Evolutionary conservation across 1,140 invertebrate species (phyloP).

Genomic region (Marisa cornuarietis): DNA sequence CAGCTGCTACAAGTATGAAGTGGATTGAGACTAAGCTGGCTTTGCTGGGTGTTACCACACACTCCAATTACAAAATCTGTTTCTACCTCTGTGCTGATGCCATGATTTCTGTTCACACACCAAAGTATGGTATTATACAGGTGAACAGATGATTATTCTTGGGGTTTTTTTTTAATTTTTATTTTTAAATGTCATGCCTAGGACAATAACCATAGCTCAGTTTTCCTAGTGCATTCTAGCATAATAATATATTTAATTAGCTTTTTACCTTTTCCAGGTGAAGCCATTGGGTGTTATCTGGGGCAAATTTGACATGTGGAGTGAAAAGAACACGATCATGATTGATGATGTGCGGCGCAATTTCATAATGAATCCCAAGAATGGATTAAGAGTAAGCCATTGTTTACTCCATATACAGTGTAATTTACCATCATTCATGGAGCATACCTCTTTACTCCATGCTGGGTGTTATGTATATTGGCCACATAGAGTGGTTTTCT

Average conservation of each 20-base stretch:
- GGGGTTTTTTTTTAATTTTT: too few species aligned
- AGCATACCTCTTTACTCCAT: not conserved
- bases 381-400: slow-evolving; percentile 75
- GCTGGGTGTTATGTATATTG: not conserved
- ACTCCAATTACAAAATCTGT: slow-evolving; percentile 90
- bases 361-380: slow-evolving; percentile 97
- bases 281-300: slow-evolving; percentile 97
- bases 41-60: slow-evolving; percentile 80
- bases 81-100: slow-evolving; percentile 87
- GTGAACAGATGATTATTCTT: slow-evolving; percentile 65
- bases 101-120: slow-evolving; percentile 93
- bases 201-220: not conserved
- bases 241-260: slow-evolving; percentile 6
- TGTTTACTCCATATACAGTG: too few species aligned
- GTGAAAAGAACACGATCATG: slow-evolving; percentile 94
- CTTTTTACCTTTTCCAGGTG: slow-evolving; percentile 72
- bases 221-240: not conserved
- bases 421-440: too few species aligned
- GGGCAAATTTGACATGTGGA: slow-evolving; percentile 92
- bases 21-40: slow-evolving; percentile 99
- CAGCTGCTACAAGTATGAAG: slow-evolving; percentile 97
- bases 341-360: slow-evolving; percentile 97
- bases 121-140: slow-evolving; percentile 89
- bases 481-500: not conserved
- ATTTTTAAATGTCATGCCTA: not conserved